These are phyloP conservation scores for Phasianus colchicus DNA, from an alignment of 2,113 vertebrate genomes.

Conservation along the genomic window DNA sequence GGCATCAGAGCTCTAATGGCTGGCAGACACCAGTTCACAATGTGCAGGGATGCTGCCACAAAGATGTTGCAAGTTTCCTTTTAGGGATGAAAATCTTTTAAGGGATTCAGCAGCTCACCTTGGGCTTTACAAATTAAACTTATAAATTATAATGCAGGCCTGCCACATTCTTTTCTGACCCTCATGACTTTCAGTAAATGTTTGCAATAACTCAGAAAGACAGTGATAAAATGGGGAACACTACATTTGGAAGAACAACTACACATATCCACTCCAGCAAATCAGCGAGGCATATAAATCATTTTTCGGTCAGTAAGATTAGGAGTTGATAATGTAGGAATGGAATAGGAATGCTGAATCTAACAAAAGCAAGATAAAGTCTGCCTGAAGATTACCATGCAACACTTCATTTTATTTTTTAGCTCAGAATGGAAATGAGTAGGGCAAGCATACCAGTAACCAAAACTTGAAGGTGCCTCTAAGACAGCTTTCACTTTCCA, in stretches of 20 bases:
- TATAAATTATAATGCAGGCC: background rate
- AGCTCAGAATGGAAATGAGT: background rate
- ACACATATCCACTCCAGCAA: background rate
- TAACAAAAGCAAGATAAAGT: background rate
- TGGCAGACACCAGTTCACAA: background rate
- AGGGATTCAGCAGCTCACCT: background rate
- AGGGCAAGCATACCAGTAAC: background rate
- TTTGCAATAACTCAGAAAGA: conserved; percentile 36
- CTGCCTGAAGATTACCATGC: background rate
- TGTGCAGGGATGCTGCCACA: background rate
- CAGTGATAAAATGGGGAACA: background rate
- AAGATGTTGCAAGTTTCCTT: background rate
- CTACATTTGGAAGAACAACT: background rate
- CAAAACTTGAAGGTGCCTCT: background rate
- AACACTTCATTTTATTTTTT: background rate
- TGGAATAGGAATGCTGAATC: background rate
- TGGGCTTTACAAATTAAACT: conserved; percentile 16
- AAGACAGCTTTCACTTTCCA: background rate
- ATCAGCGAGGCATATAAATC: background rate
- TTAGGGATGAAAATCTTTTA: background rate
- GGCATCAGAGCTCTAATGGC: background rate
- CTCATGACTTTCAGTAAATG: conserved; percentile 2
- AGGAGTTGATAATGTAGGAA: background rate
- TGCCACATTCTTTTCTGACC: background rate
- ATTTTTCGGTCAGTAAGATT: background rate